Evolutionary conservation across 64 coral and sea anemone genomes (phyloP).

Genomic region (Montipora cactus): DNA sequence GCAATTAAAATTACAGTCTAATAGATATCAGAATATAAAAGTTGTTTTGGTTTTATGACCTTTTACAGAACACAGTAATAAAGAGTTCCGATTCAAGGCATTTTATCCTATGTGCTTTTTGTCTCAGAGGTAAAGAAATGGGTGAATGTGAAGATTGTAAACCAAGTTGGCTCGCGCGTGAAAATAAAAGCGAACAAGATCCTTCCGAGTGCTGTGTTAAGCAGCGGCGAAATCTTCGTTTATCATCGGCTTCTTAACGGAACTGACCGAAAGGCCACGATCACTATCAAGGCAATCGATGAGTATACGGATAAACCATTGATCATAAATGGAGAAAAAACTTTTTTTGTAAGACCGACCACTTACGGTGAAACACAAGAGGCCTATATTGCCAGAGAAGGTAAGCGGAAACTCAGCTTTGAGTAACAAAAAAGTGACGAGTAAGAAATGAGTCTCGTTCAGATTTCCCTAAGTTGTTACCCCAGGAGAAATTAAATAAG

Average conservation of each 20-base stretch:
- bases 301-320: conserved; percentile 73
- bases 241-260: conserved; percentile 80
- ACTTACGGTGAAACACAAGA: conserved; percentile 82
- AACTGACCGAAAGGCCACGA: conserved; percentile 68
- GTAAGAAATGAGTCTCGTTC: not conserved
- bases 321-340: conserved; percentile 64
- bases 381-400: conserved; percentile 62
- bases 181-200: conserved; percentile 68
- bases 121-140: conserved; percentile 77
- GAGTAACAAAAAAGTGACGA: not conserved
- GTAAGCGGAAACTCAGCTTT: not conserved
- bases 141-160: conserved; percentile 78
- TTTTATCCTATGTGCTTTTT: not conserved
- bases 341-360: conserved; percentile 45
- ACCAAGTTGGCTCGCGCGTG: conserved; percentile 74
- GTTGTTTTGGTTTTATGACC: not conserved
- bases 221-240: conserved; percentile 84
- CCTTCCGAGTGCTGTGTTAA: conserved; percentile 64
- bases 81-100: not conserved
- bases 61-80: not conserved
- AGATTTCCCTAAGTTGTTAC: not conserved
- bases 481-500: too few relatives aligned
- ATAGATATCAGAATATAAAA: too few relatives aligned
- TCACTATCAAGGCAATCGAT: conserved; percentile 68
- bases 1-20: too few relatives aligned